A percentile compares a stretch with the other conserved stretches of the same genome.
phyloP scores from a whole-genome alignment of 2,888 invertebrate genomes.

The Caenorhabditis sp. region DNA sequence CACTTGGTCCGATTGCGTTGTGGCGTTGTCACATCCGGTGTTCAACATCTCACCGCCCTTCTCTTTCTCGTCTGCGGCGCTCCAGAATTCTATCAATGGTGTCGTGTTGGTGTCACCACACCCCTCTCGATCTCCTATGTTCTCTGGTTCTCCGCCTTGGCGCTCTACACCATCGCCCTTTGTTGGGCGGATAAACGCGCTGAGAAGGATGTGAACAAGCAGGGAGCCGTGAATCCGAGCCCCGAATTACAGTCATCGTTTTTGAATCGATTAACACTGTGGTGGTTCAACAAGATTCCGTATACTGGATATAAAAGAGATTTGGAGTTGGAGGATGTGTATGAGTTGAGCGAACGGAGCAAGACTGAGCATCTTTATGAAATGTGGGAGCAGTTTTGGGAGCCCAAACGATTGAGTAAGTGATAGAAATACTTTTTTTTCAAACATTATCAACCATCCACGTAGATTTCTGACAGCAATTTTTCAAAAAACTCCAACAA shows the following conservation, averaged over 20 bases:
- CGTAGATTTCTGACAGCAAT: too few species aligned
- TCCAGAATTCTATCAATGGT: slow-evolving; percentile 64
- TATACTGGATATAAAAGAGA: slow-evolving; percentile 56
- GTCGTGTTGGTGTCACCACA: slow-evolving; percentile 33
- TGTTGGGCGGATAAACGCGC: slow-evolving; percentile 61
- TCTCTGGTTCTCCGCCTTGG: slow-evolving; percentile 51
- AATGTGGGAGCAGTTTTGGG: slow-evolving; percentile 62
- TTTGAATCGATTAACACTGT: slow-evolving; percentile 58
- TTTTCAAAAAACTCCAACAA: too few species aligned
- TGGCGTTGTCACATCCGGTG: slow-evolving; percentile 89
- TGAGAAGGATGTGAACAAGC: background rate
- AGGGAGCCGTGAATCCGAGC: slow-evolving; percentile 11
- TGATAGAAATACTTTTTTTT: too few species aligned
- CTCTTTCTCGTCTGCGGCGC: slow-evolving; percentile 80
- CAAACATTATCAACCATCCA: too few species aligned
- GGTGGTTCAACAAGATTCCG: slow-evolving; percentile 66
- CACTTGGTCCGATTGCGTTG: slow-evolving; percentile 82
- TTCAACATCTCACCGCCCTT: slow-evolving; percentile 89
- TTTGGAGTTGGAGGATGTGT: slow-evolving; percentile 60
- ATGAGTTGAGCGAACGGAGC: slow-evolving; percentile 59
- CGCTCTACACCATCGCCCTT: slow-evolving; percentile 49
- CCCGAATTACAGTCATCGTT: slow-evolving; percentile 61
- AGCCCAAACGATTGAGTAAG: slow-evolving; percentile 29
- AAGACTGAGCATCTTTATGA: slow-evolving; percentile 46
- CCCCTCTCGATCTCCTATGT: slow-evolving; percentile 46